Evolutionary conservation across 2,113 vertebrate genomes (phyloP).

Genomic region (Brachypodius melanocephalos): DNA sequence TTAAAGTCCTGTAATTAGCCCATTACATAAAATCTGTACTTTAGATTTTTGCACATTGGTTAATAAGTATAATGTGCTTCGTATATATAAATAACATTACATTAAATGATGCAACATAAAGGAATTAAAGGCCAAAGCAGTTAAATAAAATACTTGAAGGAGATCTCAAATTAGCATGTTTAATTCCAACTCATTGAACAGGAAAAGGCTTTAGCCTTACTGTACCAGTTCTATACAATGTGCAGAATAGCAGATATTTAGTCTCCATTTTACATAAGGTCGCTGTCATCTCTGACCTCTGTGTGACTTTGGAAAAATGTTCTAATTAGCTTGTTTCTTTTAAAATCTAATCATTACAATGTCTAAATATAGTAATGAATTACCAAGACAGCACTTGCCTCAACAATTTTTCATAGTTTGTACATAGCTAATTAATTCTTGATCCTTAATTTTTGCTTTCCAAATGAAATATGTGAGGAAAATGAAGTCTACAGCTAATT

Average conservation of each 20-base stretch:
- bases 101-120: constrained; percentile 79
- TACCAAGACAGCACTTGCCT: constrained; percentile 34
- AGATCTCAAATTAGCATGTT: constrained; percentile 91
- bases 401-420: constrained; percentile 43
- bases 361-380: constrained; percentile 45
- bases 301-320: constrained; percentile 30
- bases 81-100: constrained; percentile 81
- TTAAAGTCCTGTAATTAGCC: constrained; percentile 89
- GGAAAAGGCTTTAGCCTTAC: constrained; percentile 87
- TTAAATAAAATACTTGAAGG: constrained; percentile 83
- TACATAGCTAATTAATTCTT: constrained; percentile 6
- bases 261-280: not conserved
- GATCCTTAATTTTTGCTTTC: constrained; percentile 46
- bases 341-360: constrained; percentile 50
- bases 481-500: constrained; percentile 35
- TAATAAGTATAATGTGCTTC: constrained; percentile 82
- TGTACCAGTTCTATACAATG: constrained; percentile 77
- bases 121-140: constrained; percentile 80
- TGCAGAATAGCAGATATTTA: constrained; percentile 7
- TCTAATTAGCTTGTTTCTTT: constrained; percentile 45
- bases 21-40: constrained; percentile 86
- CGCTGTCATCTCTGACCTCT: constrained; percentile 5
- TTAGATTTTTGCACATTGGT: constrained; percentile 81
- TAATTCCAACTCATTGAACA: constrained; percentile 92
- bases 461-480: constrained; percentile 39